Base-by-base conservation (phyloP, 2,113 vertebrate genomes). In the Gobiocypris rarus region DNA sequence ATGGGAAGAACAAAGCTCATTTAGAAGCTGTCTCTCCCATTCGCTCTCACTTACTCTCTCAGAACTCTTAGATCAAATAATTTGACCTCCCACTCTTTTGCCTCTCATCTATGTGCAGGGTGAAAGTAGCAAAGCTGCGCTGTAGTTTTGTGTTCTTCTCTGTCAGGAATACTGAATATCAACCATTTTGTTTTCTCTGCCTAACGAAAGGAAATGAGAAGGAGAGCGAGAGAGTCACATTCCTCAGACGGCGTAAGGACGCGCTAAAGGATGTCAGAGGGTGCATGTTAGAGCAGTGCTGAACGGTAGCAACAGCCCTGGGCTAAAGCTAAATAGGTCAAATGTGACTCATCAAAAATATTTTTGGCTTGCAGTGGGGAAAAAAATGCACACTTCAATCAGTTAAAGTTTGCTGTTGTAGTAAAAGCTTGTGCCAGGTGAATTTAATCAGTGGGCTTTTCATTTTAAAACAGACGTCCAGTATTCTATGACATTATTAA, bases 321-420 rank as follows among this genome's bases (percentile, higher is more conserved):
- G 80, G 80, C 63, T 82, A 26, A 69, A 70, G 31, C 80, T 82
- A 82, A 70, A 82, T 82, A 41, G 80, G 80, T 71, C 48, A 82
- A 70, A 71, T 38, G 63, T 56, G 80, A 82, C 26, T 52, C 65
- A 70, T 82, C 63, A 38, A n/a, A 81, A 81, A 38, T 70, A 82
- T 82, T 56, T 82, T 82, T 58, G 61, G 45, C 48, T 59, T 77
- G 75, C 52, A 22, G 17, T 41, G 28, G 19, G 9, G 5, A 1
- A 15, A 58, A 28, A 76, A 59, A 24, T 75, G 26, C 43, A 75
- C 8, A 5, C 70, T 73, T 73, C 11, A 48, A 48, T 17, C 54
- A 77, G 52, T 38, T 56, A 24, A 77, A 59, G 75, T 75, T 15
- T 75, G 45, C 15, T 52, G 14, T 74, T 74, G n/a, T 76, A 56